Conservation (phyloP, 2,888 invertebrate species). For the Criorhina ranunculi region DNA sequence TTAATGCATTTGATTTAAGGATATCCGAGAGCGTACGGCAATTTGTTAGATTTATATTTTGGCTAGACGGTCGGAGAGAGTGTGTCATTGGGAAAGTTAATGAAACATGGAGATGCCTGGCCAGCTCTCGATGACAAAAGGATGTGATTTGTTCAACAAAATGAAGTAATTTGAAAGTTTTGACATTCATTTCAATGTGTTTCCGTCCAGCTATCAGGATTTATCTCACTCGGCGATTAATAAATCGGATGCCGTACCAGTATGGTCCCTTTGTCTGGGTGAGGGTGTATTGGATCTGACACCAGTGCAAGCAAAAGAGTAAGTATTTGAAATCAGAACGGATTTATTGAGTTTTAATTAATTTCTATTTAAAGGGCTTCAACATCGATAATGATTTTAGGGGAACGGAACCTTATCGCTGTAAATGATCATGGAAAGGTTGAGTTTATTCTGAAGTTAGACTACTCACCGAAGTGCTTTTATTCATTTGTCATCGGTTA, state of each 20-base stretch:
- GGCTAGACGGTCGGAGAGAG: constrained; percentile 42
- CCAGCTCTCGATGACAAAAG: constrained; percentile 16
- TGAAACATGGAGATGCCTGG: constrained; percentile 52
- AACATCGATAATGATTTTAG: constrained; percentile 91
- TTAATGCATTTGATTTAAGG: constrained; percentile 68
- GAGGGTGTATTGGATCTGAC: constrained; percentile 85
- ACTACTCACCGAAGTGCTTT: constrained; percentile 92
- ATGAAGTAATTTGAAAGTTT: constrained; percentile 42
- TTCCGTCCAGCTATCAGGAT: constrained; percentile 89
- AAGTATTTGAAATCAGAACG: constrained; percentile 66
- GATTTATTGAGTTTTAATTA: neutral
- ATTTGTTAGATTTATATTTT: constrained; percentile 72
- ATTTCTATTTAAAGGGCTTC: constrained; percentile 85
- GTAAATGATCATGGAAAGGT: constrained; percentile 92
- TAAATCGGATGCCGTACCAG: constrained; percentile 85
- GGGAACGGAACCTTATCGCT: constrained; percentile 93
- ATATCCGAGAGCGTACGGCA: constrained; percentile 48
- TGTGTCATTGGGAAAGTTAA: constrained; percentile 59
- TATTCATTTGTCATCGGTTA: constrained; percentile 89
- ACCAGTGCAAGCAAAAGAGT: constrained; percentile 83
- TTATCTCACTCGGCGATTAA: constrained; percentile 89
- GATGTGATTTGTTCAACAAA: constrained; percentile 12
- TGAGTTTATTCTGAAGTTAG: constrained; percentile 93
- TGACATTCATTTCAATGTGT: constrained; percentile 34
- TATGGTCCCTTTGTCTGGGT: constrained; percentile 88